Evolutionary conservation across 2,113 vertebrate genomes (phyloP), one percentile per base, ranked within the genome.

Genomic region (Pelodiscus sinensis): DNA sequence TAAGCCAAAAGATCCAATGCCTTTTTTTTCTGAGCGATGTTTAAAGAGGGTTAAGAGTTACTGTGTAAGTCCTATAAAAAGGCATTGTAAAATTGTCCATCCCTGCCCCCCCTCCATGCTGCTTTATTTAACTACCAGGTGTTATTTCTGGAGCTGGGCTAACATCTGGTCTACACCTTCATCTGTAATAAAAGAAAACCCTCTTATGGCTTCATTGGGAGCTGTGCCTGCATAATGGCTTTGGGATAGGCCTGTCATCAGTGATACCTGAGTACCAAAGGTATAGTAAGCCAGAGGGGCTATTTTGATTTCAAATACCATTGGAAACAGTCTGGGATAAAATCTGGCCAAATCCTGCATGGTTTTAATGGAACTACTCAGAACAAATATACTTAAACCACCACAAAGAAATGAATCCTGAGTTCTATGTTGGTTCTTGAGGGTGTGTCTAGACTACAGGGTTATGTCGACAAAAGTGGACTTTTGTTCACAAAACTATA

Each of bases 321-420:
- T 0, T 0, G 38, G 27, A 91, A 93, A 83, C 0, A 0, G 2
- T 62, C 93, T 85, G 44, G 2, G 56, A 21, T 90, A 38, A 79
- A 87, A 68, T 51, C 14, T 89, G 5, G 0, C 3, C 38, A 91
- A 90, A 91, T 79, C 4, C 0, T 44, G 1, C 51, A 95, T 83
- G 6, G 71, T 6, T 73, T 84, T 56, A 65, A 54, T 44, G 5
- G 25, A 79, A 55, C 0, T 0, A 7, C 5, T 44, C 1, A 29
- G 87, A 56, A 80, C 21, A 6, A 80, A 1, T 38, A 5, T 44
- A 44, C 44, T 44, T 44, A 44, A 73, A 22, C 27, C 22, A 44
- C 2, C 15, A 9, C 31, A 5, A 5, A 1, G 8, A 2, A 79
- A 2, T 22, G 22, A 87, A 54, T 27, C 1, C 0, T 0, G 0